Evolutionary conservation across 1,140 invertebrate species (phyloP).

Genomic region (Orchestia grillus): DNA sequence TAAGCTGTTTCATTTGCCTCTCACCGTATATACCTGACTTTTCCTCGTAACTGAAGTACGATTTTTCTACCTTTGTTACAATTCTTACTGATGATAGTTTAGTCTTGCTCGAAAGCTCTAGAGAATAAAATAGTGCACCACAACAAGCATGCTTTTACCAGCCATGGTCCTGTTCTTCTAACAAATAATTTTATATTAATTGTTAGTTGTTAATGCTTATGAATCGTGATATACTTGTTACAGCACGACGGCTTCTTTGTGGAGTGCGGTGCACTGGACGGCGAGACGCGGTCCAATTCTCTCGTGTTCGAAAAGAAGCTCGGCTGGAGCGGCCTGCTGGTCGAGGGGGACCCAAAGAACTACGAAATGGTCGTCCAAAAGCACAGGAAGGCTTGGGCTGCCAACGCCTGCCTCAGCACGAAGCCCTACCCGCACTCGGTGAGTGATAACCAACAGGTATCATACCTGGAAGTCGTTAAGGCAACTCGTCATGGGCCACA

Average conservation of each 20-base stretch:
- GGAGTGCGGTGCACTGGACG: conserved; percentile 71
- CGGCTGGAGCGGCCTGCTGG: conserved; percentile 70
- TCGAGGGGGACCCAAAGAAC: conserved; percentile 70
- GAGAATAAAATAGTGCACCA: not conserved
- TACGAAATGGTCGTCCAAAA: conserved; percentile 67
- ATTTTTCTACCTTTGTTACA: too few relatives aligned
- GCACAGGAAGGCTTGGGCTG: conserved; percentile 56
- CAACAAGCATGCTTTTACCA: not conserved
- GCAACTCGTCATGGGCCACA: too few relatives aligned
- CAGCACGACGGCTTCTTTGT: conserved; percentile 70
- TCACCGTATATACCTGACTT: too few relatives aligned
- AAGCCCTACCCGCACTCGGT: conserved; percentile 40
- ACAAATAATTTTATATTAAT: too few relatives aligned
- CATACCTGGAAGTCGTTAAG: not conserved
- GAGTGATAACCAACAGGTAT: not conserved
- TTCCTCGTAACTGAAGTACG: too few relatives aligned
- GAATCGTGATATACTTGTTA: not conserved
- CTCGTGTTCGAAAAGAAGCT: conserved; percentile 69
- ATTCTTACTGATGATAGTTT: too few relatives aligned
- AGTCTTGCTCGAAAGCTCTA: too few relatives aligned
- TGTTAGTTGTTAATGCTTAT: not conserved
- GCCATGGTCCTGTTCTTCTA: not conserved
- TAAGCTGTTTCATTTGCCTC: too few relatives aligned
- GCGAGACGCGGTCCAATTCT: conserved; percentile 70
- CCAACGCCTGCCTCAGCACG: conserved; percentile 64